phyloP scores from a whole-genome alignment of 1,140 invertebrate genomes.

The Cyclina sinensis region DNA sequence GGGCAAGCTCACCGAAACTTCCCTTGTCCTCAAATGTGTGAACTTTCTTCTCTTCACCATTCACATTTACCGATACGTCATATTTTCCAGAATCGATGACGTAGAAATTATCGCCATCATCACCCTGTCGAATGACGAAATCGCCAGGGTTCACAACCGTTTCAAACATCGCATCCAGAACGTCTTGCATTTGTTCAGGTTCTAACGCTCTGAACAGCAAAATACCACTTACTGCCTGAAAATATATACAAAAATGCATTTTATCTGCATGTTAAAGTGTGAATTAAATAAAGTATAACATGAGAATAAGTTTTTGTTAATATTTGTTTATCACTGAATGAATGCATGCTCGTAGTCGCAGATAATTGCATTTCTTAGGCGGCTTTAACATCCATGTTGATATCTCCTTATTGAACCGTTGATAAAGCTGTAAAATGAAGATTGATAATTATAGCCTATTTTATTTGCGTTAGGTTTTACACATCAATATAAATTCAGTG shows the following conservation, averaged over 20 bases:
- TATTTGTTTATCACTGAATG: too few relatives aligned
- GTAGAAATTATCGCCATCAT: constrained; percentile 91
- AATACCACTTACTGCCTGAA: constrained; percentile 94
- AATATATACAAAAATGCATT: not conserved
- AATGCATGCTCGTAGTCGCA: too few relatives aligned
- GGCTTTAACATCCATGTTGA: too few relatives aligned
- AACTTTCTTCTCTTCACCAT: constrained; percentile 79
- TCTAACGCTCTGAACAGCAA: constrained; percentile 97
- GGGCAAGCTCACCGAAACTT: constrained; percentile 97
- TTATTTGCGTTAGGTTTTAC: too few relatives aligned
- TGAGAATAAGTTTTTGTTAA: too few relatives aligned
- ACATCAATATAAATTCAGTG: too few relatives aligned
- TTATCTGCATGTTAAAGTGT: too few relatives aligned
- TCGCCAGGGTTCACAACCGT: constrained; percentile 92
- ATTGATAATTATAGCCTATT: too few relatives aligned
- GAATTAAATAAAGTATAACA: too few relatives aligned
- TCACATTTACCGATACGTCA: constrained; percentile 87
- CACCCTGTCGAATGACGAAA: constrained; percentile 97
- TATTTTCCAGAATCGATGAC: constrained; percentile 90
- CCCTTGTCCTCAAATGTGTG: constrained; percentile 84
- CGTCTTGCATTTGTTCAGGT: constrained; percentile 92
- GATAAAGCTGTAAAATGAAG: too few relatives aligned
- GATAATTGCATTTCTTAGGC: too few relatives aligned
- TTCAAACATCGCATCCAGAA: constrained; percentile 99
- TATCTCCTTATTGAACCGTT: too few relatives aligned